Conservation (phyloP, 2,797 vertebrate genomes). For the Synaphobranchus kaupii region DNA sequence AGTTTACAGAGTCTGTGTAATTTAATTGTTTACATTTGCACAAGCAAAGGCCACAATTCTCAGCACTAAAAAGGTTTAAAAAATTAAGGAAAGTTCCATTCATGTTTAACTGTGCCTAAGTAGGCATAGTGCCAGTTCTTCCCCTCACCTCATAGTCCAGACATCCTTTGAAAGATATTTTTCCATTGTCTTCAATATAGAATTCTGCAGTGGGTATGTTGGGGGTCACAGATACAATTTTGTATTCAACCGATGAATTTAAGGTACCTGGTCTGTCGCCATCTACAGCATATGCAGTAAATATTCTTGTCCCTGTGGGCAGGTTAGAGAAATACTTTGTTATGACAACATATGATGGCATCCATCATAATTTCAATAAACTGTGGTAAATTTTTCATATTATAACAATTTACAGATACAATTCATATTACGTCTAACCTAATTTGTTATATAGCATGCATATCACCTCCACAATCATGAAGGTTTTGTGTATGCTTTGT, state of each 20-base stretch:
- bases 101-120: neutral
- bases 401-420: neutral
- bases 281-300: conserved; percentile 53
- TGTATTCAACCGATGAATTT: conserved; percentile 53
- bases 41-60: neutral
- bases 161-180: conserved; percentile 69
- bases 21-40: neutral
- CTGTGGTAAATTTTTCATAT: neutral
- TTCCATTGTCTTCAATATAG: conserved; percentile 48
- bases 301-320: conserved; percentile 45
- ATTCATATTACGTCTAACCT: neutral
- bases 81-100: neutral
- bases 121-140: neutral
- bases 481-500: neutral
- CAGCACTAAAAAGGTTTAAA: neutral
- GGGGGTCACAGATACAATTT: conserved; percentile 58
- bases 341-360: neutral
- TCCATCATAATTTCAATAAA: neutral
- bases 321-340: conserved; percentile 11
- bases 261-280: conserved; percentile 28
- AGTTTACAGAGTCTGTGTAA: neutral
- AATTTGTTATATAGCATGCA: neutral
- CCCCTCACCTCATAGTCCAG: conserved; percentile 66
- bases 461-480: neutral
- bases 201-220: conserved; percentile 56